Base-by-base conservation (phyloP, 2,113 vertebrate genomes). In the Solea solea region DNA sequence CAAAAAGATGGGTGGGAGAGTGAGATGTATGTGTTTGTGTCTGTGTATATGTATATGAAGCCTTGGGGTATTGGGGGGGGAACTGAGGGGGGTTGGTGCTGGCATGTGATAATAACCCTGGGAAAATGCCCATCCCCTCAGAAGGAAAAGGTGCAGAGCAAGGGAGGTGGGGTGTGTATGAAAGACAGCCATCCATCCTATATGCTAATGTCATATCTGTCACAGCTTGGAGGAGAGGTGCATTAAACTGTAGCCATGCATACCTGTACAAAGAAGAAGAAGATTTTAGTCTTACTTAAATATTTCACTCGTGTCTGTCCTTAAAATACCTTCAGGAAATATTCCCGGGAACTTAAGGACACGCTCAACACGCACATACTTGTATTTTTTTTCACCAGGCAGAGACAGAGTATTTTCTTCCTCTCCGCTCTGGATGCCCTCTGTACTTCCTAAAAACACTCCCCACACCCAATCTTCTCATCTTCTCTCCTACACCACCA, bases 81-180 rank as follows among this genome's bases (percentile, higher is more conserved):
- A n/a, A 6, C 5, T 15, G 52, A 57, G 39, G 25, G 58, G 70
- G 58, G 74, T 74, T 76, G 80, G 69, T 84, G 79, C 90, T 90
- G 88, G 87, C 86, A 79, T 88, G 80, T 82, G 82, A 87, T 86
- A 86, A 90, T 84, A 86, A 88, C 86, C 88, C 87, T 88, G 86
- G 87, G 86, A 91, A 90, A 88, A 89, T 58, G 78, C 81, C 82
- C 84, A 80, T 82, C 76, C 72, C 76, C 80, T 81, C 72, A 74
- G 73, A 82, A 80, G 81, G 67, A 74, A 74, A 84, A 82, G 81
- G 79, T 88, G 80, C 73, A 69, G 76, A 63, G 67, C 60, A 61
- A 59, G 53, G 16, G 67, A 46, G 41, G 56, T 28, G 28, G 63
- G 53, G 74, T 72, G 65, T 60, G 34, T 6, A 34, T 34, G 34